These are phyloP conservation scores for Rhinolophus ferrumequinum DNA, from an alignment of 2,113 vertebrate species.

Conservation along the genomic window DNA sequence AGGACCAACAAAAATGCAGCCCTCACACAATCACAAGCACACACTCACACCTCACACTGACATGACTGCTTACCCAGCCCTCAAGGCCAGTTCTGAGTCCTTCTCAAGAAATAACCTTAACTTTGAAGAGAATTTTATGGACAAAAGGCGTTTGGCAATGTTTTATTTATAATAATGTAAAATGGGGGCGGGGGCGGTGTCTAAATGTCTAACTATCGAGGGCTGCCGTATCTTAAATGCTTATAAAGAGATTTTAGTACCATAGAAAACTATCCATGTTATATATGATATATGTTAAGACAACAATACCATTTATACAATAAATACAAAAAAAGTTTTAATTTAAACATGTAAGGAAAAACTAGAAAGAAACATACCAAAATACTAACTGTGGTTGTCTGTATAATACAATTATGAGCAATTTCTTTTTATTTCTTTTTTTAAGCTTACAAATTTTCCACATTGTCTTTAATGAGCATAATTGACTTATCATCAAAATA, in stretches of 20 bases:
- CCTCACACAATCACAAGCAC: background rate
- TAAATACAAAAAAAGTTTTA: background rate
- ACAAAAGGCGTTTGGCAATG: background rate
- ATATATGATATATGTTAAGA: background rate
- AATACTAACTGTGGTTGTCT: background rate
- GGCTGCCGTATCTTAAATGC: background rate
- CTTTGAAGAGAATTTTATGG: conserved; percentile 24
- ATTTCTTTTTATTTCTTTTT: background rate
- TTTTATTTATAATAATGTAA: background rate
- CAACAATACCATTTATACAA: background rate
- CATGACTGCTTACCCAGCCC: background rate
- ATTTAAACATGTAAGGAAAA: conserved; percentile 4
- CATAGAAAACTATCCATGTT: background rate
- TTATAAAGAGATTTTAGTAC: background rate
- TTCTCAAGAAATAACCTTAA: background rate
- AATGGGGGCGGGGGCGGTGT: background rate
- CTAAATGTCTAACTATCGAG: background rate
- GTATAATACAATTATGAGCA: background rate
- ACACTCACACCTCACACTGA: background rate
- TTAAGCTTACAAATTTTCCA: conserved; percentile 1
- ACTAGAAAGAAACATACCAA: conserved; percentile 15
- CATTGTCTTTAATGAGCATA: background rate
- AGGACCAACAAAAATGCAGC: background rate
- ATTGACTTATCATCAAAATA: background rate
- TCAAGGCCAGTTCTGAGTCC: background rate